Evolutionary conservation across 2,797 vertebrate species (phyloP), one percentile per base, ranked within the genome.

Genomic region (Adrianichthys oophorus): DNA sequence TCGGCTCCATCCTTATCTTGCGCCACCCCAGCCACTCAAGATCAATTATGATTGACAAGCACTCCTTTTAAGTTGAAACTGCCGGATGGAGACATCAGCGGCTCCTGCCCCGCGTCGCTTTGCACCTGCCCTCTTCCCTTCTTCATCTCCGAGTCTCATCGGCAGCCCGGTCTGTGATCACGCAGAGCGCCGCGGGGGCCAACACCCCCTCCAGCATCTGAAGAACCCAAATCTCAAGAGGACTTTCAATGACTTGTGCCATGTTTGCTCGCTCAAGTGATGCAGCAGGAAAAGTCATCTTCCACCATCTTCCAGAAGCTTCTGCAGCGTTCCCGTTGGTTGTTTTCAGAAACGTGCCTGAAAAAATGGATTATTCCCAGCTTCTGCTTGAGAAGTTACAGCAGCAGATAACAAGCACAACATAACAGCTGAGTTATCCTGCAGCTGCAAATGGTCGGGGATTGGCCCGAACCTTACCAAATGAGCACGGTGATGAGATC

Each of bases 1-100:
- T 66, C 71, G 45, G 59, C 52, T 64, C 64, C 68, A 65, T 78
- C 68, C 42, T 72, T 50, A 3, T 50, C 64, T 66, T 61, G 24
- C 59, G 3, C 62, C 68, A 23, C 55, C 68, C 55, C 52, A 21
- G 4, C 70, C 57, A 70, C 77, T 82, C 61, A 55, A 76, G 74
- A 87, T 87, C 83, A 84, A 76, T 89, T 85, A 85, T 84, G 88
- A 89, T 73, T 81, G 87, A 88, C 82, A 81, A 74, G 76, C 26
- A 46, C 66, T 72, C 41, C 10, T 62, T 56, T 77, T 74, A 70
- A 65, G 62, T 79, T 84, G 72, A 61, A 53, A 70, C 67, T 58
- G 73, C 74, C 85, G 81, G 78, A 84, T 89, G 78, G 81, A 70
- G 77, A 82, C 67, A 57, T 51, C 52, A 58, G 15, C 61, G 48